Evolutionary conservation across 2,113 vertebrate genomes (phyloP).

Genomic region (Jaculus jaculus): DNA sequence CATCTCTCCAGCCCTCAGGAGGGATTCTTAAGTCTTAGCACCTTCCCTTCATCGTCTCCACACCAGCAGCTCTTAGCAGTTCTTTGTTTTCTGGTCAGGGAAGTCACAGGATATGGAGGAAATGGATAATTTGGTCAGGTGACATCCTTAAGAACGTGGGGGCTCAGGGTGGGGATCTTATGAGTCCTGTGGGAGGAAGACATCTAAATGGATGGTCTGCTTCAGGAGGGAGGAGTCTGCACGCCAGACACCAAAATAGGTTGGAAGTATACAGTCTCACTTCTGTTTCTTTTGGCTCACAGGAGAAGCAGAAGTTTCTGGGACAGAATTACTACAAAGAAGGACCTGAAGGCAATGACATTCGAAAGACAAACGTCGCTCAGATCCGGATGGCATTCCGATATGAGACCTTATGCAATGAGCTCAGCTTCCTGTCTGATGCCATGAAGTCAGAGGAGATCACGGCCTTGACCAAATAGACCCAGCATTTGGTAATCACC

Average conservation of each 20-base stretch:
- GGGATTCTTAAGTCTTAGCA: background rate
- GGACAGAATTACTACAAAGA: conserved; percentile 94
- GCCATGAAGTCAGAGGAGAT: conserved; percentile 90
- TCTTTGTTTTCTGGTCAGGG: conserved; percentile 23
- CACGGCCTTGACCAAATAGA: conserved; percentile 79
- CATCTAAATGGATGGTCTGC: background rate
- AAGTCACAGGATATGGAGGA: background rate
- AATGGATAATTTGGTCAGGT: background rate
- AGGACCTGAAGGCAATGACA: conserved; percentile 96
- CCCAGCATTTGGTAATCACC: conserved; percentile 56
- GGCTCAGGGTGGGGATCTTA: background rate
- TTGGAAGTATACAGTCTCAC: conserved; percentile 5
- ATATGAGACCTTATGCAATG: conserved; percentile 94
- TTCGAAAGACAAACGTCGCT: conserved; percentile 95
- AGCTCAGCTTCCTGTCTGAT: conserved; percentile 95
- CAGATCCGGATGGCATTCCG: conserved; percentile 98
- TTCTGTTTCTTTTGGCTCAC: conserved; percentile 31
- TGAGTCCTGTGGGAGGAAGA: background rate
- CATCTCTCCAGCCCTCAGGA: background rate
- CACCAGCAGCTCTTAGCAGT: background rate
- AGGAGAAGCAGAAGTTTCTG: conserved; percentile 98
- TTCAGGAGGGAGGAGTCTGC: background rate
- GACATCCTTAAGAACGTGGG: too few relatives aligned
- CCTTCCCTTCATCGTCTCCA: background rate
- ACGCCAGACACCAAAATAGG: background rate